These are phyloP conservation scores for Scaptomyza hsui DNA, from an alignment of 1,140 invertebrate species.

Conservation along the genomic window DNA sequence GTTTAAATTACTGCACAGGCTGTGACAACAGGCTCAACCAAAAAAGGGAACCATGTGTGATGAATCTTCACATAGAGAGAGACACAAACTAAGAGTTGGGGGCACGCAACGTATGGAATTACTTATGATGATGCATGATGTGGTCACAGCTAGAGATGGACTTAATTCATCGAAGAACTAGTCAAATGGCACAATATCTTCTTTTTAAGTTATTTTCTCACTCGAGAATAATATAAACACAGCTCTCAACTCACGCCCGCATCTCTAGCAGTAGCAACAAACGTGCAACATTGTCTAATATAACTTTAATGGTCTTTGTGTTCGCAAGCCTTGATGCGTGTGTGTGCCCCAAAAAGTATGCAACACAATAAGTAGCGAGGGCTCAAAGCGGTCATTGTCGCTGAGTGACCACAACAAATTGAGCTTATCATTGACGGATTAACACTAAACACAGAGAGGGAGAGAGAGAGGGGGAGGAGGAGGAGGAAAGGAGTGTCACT, in stretches of 20 bases:
- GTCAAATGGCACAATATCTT: too few relatives aligned
- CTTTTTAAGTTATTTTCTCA: not conserved
- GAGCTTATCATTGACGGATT: constrained; percentile 83
- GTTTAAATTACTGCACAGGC: constrained; percentile 80
- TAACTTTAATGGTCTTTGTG: constrained; percentile 68
- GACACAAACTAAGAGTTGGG: constrained; percentile 6
- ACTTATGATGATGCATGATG: constrained; percentile 48
- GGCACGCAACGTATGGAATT: constrained; percentile 32
- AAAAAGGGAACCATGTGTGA: constrained; percentile 57
- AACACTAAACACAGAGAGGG: constrained; percentile 75
- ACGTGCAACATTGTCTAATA: constrained; percentile 50
- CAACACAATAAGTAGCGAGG: constrained; percentile 44
- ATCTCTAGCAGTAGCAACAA: constrained; percentile 45
- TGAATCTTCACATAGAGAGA: constrained; percentile 37
- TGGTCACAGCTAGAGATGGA: constrained; percentile 26
- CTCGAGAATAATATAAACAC: not conserved
- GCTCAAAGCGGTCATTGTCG: constrained; percentile 55
- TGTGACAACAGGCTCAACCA: constrained; percentile 41
- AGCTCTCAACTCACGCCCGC: constrained; percentile 24
- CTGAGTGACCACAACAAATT: constrained; percentile 81
- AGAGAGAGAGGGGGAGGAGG: constrained; percentile 5
- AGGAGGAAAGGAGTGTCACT: constrained; percentile 34
- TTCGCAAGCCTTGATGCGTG: not conserved
- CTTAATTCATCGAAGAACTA: not conserved
- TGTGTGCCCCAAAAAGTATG: constrained; percentile 34